phyloP scores from a whole-genome alignment of 2,888 invertebrate genomes.

The Trypoxylon attenuatum region DNA sequence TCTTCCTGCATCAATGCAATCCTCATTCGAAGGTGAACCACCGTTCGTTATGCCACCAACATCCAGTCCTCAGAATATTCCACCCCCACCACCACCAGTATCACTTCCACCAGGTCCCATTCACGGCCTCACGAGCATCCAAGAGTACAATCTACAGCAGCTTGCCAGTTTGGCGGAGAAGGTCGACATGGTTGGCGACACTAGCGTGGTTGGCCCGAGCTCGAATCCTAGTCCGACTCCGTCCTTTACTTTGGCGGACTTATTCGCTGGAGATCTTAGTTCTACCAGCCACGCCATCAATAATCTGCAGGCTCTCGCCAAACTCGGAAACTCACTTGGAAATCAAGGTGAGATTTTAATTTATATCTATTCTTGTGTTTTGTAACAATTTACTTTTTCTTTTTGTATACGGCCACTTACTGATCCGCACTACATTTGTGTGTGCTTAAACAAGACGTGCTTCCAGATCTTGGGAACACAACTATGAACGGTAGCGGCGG shows the following conservation, averaged over 20 bases:
- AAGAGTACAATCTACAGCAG: slow-evolving; percentile 90
- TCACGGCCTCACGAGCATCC: slow-evolving; percentile 82
- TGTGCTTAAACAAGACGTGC: slow-evolving; percentile 51
- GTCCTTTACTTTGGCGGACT: slow-evolving; percentile 85
- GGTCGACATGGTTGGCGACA: slow-evolving; percentile 71
- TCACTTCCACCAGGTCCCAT: slow-evolving; percentile 71
- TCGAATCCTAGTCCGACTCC: slow-evolving; percentile 78
- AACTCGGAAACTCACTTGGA: slow-evolving; percentile 81
- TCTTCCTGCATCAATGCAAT: slow-evolving; percentile 82
- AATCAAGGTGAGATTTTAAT: slow-evolving; percentile 74
- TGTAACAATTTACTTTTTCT: neutral
- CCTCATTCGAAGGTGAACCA: slow-evolving; percentile 87
- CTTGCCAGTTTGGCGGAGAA: slow-evolving; percentile 88
- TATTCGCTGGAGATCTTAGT: slow-evolving; percentile 83
- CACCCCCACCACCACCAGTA: slow-evolving; percentile 69
- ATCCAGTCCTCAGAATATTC: slow-evolving; percentile 70
- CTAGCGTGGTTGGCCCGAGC: slow-evolving; percentile 69
- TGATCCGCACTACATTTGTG: too few species aligned
- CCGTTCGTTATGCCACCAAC: slow-evolving; percentile 75
- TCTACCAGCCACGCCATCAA: slow-evolving; percentile 86
- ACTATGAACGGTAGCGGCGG: slow-evolving; percentile 75
- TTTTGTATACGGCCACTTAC: too few species aligned
- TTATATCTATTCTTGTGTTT: too few species aligned
- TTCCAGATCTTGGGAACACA: slow-evolving; percentile 75
- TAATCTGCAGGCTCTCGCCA: slow-evolving; percentile 92